These are phyloP conservation scores for Pristionchus arcanus DNA, from an alignment of 2,888 invertebrate genomes.

Conservation along the genomic window DNA sequence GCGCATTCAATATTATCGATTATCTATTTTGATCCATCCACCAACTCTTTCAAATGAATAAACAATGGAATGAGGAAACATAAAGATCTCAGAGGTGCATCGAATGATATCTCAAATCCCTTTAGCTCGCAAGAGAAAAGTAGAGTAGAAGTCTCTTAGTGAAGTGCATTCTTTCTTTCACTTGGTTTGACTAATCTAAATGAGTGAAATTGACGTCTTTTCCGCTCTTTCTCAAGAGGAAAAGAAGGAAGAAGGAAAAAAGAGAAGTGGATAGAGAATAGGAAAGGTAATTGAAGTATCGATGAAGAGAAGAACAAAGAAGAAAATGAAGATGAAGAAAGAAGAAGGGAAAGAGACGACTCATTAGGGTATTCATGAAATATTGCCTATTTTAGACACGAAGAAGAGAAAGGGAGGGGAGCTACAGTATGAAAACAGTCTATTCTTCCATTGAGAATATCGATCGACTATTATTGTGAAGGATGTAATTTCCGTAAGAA, in stretches of 20 bases:
- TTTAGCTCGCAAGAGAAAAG: not conserved
- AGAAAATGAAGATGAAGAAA: conserved; percentile 2
- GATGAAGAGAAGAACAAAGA: conserved; percentile 31
- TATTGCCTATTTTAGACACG: not conserved
- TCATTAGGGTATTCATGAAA: conserved; percentile 27
- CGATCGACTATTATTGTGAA: not conserved
- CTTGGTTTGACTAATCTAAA: conserved; percentile 10
- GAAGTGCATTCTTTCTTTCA: conserved; percentile 3
- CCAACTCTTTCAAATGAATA: not conserved
- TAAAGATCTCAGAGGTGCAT: not conserved
- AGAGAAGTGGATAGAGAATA: not conserved
- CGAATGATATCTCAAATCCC: not conserved
- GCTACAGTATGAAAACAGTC: not conserved
- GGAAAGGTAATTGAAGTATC: conserved; percentile 22
- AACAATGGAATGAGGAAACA: not conserved
- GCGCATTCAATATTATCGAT: not conserved
- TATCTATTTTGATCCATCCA: not conserved
- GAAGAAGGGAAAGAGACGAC: not conserved
- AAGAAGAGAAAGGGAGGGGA: not conserved
- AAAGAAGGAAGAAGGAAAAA: not conserved
- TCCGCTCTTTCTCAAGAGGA: not conserved
- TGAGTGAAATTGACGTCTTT: conserved; percentile 25
- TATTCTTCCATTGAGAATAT: not conserved
- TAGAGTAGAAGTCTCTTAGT: not conserved
- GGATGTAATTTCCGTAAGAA: no score